These are phyloP conservation scores for Luperina nickerlii DNA, from an alignment of 2,888 invertebrate genomes.

Conservation along the genomic window DNA sequence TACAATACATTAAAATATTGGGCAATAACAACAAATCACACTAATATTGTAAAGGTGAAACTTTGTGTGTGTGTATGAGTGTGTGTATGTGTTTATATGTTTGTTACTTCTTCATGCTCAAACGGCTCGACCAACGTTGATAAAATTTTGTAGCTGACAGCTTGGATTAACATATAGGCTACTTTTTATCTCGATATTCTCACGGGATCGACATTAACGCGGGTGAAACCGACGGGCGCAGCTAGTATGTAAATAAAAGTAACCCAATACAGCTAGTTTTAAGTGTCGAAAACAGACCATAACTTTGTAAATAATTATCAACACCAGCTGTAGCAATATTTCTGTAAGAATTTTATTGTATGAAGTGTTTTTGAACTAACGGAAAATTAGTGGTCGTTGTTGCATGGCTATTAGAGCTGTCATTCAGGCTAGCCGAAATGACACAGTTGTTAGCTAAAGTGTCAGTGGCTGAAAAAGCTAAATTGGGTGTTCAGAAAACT, in stretches of 20 bases:
- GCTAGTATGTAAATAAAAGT: constrained; percentile 21
- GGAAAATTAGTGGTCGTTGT: constrained; percentile 32
- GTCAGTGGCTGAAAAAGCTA: constrained; percentile 10
- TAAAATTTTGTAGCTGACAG: too few relatives aligned
- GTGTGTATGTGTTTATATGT: too few relatives aligned
- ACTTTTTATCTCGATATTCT: too few relatives aligned
- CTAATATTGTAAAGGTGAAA: too few relatives aligned
- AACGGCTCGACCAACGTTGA: too few relatives aligned
- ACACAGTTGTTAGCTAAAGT: constrained; percentile 26
- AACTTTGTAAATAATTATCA: constrained; percentile 37
- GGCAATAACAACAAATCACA: not conserved
- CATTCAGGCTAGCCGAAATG: constrained; percentile 34
- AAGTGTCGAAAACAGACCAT: constrained; percentile 19
- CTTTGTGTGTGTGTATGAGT: too few relatives aligned
- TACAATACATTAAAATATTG: not conserved
- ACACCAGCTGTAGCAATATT: constrained; percentile 60
- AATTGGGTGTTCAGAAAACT: not conserved
- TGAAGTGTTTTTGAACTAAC: constrained; percentile 55
- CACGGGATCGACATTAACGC: too few relatives aligned
- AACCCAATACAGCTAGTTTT: not conserved
- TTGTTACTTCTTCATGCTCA: too few relatives aligned
- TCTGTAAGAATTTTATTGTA: constrained; percentile 30
- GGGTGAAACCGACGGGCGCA: too few relatives aligned
- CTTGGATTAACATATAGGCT: too few relatives aligned
- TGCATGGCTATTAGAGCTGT: constrained; percentile 44